A percentile compares a stretch with the other conserved stretches of the same genome.
These are phyloP conservation scores for Dryoscopus gambensis DNA, from an alignment of 2,113 vertebrate genomes.

Conservation along the genomic window DNA sequence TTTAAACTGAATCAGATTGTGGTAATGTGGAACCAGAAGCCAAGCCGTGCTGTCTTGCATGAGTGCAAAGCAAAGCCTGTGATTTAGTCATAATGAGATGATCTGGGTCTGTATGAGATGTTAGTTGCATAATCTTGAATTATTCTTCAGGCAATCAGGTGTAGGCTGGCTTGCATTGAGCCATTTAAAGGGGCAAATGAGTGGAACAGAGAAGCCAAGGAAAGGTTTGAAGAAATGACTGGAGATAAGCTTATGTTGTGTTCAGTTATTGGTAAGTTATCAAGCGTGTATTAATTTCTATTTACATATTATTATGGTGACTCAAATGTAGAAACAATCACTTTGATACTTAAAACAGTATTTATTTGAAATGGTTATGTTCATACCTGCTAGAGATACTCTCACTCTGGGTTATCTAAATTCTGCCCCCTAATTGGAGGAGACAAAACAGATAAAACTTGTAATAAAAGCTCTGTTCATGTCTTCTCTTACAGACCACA, in stretches of 20 bases:
- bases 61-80: background rate
- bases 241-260: conserved; percentile 77
- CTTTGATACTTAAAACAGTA: background rate
- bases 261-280: conserved; percentile 76
- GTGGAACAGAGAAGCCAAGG: conserved; percentile 78
- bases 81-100: background rate
- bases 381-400: background rate
- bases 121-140: background rate
- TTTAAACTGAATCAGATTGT: background rate
- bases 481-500: background rate
- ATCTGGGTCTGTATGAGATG: background rate
- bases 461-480: background rate
- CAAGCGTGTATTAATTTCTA: background rate
- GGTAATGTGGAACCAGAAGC: background rate
- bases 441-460: background rate
- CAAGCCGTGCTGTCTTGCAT: background rate
- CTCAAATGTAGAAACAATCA: background rate
- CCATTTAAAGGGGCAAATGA: conserved; percentile 63
- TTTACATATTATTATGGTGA: background rate
- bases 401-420: background rate
- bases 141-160: conserved; percentile 80
- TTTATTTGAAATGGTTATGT: background rate
- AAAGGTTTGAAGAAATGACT: conserved; percentile 80
- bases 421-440: background rate
- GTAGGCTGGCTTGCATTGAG: conserved; percentile 79